phyloP scores from a whole-genome alignment of 2,888 invertebrate genomes.

The Epirrhoe tristata region DNA sequence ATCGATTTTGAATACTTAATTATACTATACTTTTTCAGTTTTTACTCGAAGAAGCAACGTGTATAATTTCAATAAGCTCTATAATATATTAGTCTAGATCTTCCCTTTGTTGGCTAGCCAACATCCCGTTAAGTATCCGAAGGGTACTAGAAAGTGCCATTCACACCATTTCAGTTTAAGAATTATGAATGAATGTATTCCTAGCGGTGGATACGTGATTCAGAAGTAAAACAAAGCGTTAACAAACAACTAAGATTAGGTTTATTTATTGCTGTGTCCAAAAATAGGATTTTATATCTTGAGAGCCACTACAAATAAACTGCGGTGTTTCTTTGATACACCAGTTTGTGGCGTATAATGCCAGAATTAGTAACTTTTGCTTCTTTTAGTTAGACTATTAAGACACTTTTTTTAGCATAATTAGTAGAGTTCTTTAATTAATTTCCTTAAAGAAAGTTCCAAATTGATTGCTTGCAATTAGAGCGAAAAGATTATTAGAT shows the following conservation, averaged over 20 bases:
- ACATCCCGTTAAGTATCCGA: conserved; percentile 54
- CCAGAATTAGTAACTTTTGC: conserved; percentile 10
- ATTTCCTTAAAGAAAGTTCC: background rate
- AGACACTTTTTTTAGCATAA: no score
- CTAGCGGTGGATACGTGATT: conserved; percentile 24
- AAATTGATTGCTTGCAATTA: background rate
- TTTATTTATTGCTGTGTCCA: conserved; percentile 5
- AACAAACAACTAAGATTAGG: background rate
- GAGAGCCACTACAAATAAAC: conserved; percentile 10
- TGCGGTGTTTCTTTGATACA: background rate
- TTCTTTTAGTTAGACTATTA: background rate
- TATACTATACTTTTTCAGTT: conserved; percentile 9
- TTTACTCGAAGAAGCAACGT: conserved; percentile 50
- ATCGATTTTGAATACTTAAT: background rate
- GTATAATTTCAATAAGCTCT: conserved; percentile 62
- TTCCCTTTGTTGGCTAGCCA: conserved; percentile 62
- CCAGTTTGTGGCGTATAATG: background rate
- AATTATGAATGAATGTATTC: conserved; percentile 31
- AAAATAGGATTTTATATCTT: conserved; percentile 2
- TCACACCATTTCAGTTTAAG: conserved; percentile 38
- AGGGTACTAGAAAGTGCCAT: conserved; percentile 46
- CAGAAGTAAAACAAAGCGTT: conserved; percentile 23
- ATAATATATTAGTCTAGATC: conserved; percentile 69
- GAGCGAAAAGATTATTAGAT: background rate
- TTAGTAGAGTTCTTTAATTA: background rate